Percentiles rank a stretch among this genome's conserved stretches.
These are phyloP conservation scores for Oophaga pumilio DNA, from an alignment of 2,113 vertebrate species.

Conservation along the genomic window DNA sequence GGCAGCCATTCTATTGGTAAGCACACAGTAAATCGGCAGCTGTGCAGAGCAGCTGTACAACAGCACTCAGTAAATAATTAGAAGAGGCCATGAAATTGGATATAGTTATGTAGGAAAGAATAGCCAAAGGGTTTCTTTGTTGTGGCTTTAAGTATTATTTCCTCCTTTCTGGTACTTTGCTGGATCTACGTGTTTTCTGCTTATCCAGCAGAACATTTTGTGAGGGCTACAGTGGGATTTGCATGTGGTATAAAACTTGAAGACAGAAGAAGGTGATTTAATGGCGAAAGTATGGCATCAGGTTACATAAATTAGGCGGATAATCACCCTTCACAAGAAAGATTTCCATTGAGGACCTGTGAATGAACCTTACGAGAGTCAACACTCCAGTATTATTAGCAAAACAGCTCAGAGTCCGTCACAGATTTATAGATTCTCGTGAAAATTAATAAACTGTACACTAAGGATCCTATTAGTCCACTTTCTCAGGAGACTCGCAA, in stretches of 20 bases:
- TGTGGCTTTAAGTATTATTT: conserved; percentile 64
- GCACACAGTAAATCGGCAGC: conserved; percentile 30
- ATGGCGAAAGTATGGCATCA: conserved; percentile 58
- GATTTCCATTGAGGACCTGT: conserved; percentile 9
- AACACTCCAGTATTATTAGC: not conserved
- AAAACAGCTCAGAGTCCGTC: conserved; percentile 16
- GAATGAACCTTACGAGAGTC: not conserved
- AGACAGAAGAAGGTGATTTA: conserved; percentile 61
- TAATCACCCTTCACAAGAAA: conserved; percentile 50
- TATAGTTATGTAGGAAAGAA: conserved; percentile 61
- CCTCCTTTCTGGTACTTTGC: conserved; percentile 64
- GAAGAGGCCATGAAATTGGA: conserved; percentile 61
- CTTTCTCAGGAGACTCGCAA: not conserved
- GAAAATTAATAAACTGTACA: not conserved
- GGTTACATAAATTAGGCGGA: conserved; percentile 59
- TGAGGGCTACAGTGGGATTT: conserved; percentile 62
- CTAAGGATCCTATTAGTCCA: too few species aligned
- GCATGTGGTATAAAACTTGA: conserved; percentile 62
- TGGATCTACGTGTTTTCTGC: conserved; percentile 63
- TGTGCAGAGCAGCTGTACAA: conserved; percentile 35
- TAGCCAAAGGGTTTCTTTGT: conserved; percentile 63
- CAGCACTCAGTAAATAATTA: conserved; percentile 52
- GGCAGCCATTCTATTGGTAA: conserved; percentile 57
- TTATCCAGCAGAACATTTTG: conserved; percentile 65
- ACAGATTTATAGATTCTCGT: not conserved